Conservation (phyloP, 2,888 invertebrate species). For the Crematogaster levior region DNA sequence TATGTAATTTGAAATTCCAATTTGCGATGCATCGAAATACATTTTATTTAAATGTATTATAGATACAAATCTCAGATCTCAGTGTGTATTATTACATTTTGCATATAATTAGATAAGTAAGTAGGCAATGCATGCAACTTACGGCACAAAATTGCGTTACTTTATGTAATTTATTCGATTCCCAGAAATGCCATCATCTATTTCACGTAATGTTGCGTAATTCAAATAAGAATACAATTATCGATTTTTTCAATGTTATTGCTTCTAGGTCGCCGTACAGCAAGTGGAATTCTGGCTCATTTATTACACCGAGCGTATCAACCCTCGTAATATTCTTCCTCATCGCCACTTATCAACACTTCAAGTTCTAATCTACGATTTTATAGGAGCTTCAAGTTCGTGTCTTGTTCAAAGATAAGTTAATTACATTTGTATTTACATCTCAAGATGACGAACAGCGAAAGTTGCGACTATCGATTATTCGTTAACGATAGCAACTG, state of each 20-base stretch:
- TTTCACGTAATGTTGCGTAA: slow-evolving; percentile 4
- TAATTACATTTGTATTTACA: slow-evolving; percentile 21
- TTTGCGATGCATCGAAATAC: neutral
- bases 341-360: slow-evolving; percentile 32
- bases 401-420: slow-evolving; percentile 11
- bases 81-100: neutral
- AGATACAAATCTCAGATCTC: slow-evolving; percentile 21
- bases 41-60: neutral
- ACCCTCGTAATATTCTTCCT: slow-evolving; percentile 36
- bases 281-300: slow-evolving; percentile 63
- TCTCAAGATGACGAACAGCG: neutral
- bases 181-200: neutral
- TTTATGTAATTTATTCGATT: neutral
- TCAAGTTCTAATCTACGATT: slow-evolving; percentile 52
- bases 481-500: neutral
- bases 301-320: slow-evolving; percentile 24
- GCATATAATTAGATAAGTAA: slow-evolving; percentile 23
- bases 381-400: neutral
- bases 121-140: neutral
- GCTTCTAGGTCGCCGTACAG: slow-evolving; percentile 72
- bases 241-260: slow-evolving; percentile 54
- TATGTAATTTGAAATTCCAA: slow-evolving; percentile 4
- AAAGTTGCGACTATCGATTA: slow-evolving; percentile 8
- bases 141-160: neutral
- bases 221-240: slow-evolving; percentile 38